These are phyloP conservation scores for Glaucidium brasilianum DNA, from an alignment of 2,113 vertebrate genomes.

Conservation along the genomic window DNA sequence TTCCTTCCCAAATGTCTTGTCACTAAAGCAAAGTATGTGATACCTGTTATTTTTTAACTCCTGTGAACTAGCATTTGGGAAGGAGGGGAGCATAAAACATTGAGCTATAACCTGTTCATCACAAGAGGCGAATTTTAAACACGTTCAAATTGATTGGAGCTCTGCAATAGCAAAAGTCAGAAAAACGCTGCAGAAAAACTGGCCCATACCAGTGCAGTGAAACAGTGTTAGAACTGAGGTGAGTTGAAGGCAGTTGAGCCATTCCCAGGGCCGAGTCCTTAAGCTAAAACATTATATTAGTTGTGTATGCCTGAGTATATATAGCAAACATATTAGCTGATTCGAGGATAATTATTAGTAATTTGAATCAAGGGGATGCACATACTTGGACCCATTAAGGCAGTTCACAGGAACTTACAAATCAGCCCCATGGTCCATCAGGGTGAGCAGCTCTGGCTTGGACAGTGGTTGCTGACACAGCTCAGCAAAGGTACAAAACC, in stretches of 20 bases:
- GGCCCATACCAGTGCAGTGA: slow-evolving; percentile 4
- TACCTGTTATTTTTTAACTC: slow-evolving; percentile 68
- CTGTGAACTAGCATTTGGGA: slow-evolving; percentile 55
- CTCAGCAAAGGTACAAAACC: neutral
- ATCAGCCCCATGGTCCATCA: accelerated
- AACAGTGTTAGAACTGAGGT: neutral
- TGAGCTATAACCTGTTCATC: slow-evolving; percentile 51
- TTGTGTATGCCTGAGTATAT: neutral
- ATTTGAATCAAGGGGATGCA: neutral
- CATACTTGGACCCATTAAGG: neutral
- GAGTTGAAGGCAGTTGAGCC: neutral
- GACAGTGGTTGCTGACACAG: neutral
- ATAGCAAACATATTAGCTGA: neutral
- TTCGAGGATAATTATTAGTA: neutral
- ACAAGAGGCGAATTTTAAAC: slow-evolving; percentile 53
- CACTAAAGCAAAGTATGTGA: slow-evolving; percentile 68
- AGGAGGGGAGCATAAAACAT: slow-evolving; percentile 24
- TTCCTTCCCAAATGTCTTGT: slow-evolving; percentile 76
- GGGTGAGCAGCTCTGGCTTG: neutral
- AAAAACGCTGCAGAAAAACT: slow-evolving; percentile 20
- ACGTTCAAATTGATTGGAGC: slow-evolving; percentile 35
- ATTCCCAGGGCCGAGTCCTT: neutral
- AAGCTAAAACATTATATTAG: neutral
- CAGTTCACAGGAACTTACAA: neutral
- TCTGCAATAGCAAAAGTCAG: slow-evolving; percentile 53